phyloP scores from a whole-genome alignment of 2,113 vertebrate genomes.

The Brienomyrus longianalis region DNA sequence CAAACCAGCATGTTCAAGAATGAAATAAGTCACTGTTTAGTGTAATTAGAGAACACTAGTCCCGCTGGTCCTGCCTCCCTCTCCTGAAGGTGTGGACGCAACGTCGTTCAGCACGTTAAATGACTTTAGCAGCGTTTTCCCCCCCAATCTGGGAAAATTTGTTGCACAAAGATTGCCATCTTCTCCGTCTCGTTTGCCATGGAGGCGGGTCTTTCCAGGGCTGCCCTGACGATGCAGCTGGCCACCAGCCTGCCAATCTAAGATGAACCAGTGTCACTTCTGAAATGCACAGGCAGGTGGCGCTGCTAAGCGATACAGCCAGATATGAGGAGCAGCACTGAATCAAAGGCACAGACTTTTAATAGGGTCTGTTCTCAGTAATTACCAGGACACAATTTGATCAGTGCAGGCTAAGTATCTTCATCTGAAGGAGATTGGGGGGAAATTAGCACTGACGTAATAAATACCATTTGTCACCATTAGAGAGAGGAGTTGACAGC shows the following conservation, averaged over 20 bases:
- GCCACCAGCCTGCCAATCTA: no score
- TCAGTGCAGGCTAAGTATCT: conserved; percentile 85
- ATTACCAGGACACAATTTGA: conserved; percentile 87
- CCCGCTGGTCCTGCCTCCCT: background rate
- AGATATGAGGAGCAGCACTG: conserved; percentile 56
- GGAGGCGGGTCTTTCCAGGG: background rate
- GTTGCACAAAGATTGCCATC: background rate
- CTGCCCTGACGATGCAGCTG: background rate
- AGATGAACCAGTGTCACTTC: background rate
- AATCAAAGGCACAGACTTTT: conserved; percentile 68
- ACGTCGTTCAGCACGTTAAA: background rate
- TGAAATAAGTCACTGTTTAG: background rate
- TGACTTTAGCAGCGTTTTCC: background rate
- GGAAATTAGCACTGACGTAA: conserved; percentile 90
- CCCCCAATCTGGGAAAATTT: background rate
- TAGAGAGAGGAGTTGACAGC: conserved; percentile 81
- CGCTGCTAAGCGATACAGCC: conserved; percentile 49
- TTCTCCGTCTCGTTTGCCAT: background rate
- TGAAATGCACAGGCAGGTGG: conserved; percentile 25
- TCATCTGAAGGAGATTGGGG: conserved; percentile 79
- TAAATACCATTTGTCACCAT: conserved; percentile 92
- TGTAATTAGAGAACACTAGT: background rate
- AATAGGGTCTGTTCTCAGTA: conserved; percentile 87
- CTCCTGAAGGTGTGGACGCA: background rate
- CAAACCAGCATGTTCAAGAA: no score